Evolutionary conservation across 2,797 vertebrate species (phyloP).

Genomic region (Periophthalmus magnuspinnatus): DNA sequence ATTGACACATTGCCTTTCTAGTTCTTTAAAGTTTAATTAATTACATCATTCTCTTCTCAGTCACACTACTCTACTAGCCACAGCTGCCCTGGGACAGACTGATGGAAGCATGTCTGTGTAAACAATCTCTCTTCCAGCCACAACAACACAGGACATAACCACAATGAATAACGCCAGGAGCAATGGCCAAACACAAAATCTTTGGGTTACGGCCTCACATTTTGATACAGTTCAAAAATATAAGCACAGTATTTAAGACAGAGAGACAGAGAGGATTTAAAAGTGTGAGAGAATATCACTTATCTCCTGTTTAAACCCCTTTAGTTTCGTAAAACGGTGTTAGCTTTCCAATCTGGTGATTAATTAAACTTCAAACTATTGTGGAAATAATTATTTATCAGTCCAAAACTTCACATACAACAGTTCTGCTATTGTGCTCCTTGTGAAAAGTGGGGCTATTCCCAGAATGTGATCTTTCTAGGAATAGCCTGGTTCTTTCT

Average conservation of each 20-base stretch:
- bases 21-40: too few species aligned
- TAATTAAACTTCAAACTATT: neutral
- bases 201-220: neutral
- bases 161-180: neutral
- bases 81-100: neutral
- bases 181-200: neutral
- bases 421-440: neutral
- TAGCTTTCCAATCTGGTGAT: neutral
- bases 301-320: neutral
- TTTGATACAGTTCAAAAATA: too few species aligned
- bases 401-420: neutral
- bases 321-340: neutral
- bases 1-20: too few species aligned
- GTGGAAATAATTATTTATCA: neutral
- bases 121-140: neutral
- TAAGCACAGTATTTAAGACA: too few species aligned
- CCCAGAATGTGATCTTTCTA: slow-evolving; percentile 24
- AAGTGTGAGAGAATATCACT: too few species aligned
- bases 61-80: neutral
- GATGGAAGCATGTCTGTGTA: neutral
- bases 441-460: neutral
- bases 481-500: slow-evolving; percentile 31
- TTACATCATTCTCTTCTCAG: too few species aligned
- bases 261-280: too few species aligned
- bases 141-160: neutral